These are phyloP conservation scores for Phylloscopus trochilus DNA, from an alignment of 2,113 vertebrate genomes.

Conservation along the genomic window DNA sequence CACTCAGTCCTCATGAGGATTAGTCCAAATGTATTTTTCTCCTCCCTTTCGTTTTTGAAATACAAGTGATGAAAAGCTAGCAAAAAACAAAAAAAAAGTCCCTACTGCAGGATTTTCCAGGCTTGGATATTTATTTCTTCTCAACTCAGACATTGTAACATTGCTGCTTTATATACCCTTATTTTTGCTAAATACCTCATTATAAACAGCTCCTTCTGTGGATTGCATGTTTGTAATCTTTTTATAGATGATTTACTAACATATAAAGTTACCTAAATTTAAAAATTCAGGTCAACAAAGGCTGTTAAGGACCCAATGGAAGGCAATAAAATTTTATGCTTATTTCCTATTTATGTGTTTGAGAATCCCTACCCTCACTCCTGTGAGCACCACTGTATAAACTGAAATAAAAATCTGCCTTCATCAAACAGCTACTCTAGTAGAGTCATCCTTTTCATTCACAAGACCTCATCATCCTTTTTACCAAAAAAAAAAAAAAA, in stretches of 20 bases:
- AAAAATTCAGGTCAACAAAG: not conserved
- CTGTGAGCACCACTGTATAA: not conserved
- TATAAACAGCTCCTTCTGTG: not conserved
- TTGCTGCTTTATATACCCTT: not conserved
- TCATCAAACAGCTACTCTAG: not conserved
- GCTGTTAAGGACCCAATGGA: not conserved
- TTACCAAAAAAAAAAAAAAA: not conserved
- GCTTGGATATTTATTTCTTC: not conserved
- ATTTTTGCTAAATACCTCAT: not conserved
- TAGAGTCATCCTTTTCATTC: not conserved
- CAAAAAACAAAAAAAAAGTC: fast-evolving
- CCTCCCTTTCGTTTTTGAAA: not conserved
- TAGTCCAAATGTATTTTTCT: not conserved
- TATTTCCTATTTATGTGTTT: not conserved
- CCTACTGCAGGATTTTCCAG: not conserved
- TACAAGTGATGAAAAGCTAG: not conserved
- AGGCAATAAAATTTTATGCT: not conserved
- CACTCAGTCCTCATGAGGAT: not conserved
- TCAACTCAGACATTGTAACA: not conserved
- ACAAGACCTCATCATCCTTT: not conserved
- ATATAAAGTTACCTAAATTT: not conserved
- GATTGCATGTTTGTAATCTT: not conserved
- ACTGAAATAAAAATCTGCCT: not conserved
- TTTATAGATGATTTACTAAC: not conserved
- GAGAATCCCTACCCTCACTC: not conserved